Conservation (phyloP, 2,113 vertebrate species). For the Pangasianodon gigas region DNA sequence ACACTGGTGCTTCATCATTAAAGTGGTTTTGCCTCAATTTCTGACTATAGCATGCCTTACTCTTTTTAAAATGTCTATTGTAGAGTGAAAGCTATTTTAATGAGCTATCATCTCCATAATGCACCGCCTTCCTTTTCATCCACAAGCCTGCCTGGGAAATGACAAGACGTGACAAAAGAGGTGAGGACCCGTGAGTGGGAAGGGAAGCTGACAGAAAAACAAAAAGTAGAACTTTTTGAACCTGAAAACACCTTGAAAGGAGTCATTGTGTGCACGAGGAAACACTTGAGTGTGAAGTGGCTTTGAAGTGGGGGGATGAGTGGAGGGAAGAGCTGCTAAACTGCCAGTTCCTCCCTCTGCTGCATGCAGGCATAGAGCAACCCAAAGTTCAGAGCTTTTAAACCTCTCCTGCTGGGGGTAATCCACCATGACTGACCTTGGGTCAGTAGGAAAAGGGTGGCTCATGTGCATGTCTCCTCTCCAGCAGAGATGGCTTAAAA, state of each 20-base stretch:
- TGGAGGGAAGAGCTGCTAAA: slow-evolving; percentile 45
- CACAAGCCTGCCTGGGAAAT: slow-evolving; percentile 35
- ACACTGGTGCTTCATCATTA: not conserved
- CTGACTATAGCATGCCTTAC: not conserved
- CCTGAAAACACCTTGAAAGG: slow-evolving; percentile 59
- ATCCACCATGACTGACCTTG: slow-evolving; percentile 36
- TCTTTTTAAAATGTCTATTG: slow-evolving; percentile 34
- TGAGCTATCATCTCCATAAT: slow-evolving; percentile 41
- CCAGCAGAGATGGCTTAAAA: slow-evolving; percentile 32
- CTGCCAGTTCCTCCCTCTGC: slow-evolving; percentile 40
- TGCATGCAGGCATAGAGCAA: slow-evolving; percentile 25
- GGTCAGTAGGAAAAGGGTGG: slow-evolving; percentile 29
- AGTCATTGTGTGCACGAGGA: slow-evolving; percentile 57
- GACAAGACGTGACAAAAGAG: slow-evolving; percentile 54
- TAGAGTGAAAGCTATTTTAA: slow-evolving; percentile 46
- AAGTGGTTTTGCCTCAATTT: slow-evolving; percentile 8
- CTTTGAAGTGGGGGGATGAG: slow-evolving; percentile 57
- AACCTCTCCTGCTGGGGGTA: slow-evolving; percentile 42
- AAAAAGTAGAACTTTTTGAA: slow-evolving; percentile 50
- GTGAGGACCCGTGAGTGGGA: slow-evolving; percentile 41
- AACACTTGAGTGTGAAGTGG: slow-evolving; percentile 47
- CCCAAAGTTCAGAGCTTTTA: slow-evolving; percentile 37
- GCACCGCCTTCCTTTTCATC: slow-evolving; percentile 35
- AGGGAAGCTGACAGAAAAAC: slow-evolving; percentile 51
- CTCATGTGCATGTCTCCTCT: slow-evolving; percentile 25